Base-by-base conservation (phyloP, 2,113 vertebrate genomes). In the Verasper variegatus region DNA sequence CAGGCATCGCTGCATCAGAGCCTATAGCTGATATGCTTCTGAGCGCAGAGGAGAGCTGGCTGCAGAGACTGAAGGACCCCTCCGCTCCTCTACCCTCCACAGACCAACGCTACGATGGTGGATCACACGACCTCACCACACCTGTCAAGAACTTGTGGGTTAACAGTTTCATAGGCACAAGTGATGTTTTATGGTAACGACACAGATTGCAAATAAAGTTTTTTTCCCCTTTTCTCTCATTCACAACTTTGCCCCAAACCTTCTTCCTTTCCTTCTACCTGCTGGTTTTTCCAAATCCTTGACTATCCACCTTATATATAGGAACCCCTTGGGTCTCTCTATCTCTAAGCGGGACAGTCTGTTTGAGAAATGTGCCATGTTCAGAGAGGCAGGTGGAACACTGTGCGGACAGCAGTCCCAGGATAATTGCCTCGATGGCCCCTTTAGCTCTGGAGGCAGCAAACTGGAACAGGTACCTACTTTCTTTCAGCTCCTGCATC, bases 291-390 rank as follows among this genome's bases (percentile, higher is more conserved):
- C 37, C 3, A 11, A 31, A n/a, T 20, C 8, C 40, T 42, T 42
- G 40, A 42, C 10, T 42, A 0, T 70, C 26, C 27, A 12, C 55
- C 84, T 78, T 78, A 71, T 76, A 78, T 35, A 4, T 71, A 99
- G 97, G 71, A 94, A 91, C 64, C 95, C 96, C 20, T 80, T 97
- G 86, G 92, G 93, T 71, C 77, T 98, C 68, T 91, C 97, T 0
- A 97, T 99, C 62, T 95, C 97, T 68, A 98, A 98, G 86, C 94
- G 96, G 74, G 98, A 99, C 93, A 97, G 97, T 85, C 90, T 99
- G 85, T 84, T 97, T 91, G 98, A 99, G 92, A 99, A 96, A 92
- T 96, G 96, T 74, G 93, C 93, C 72, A 97, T 99, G 97, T 99
- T 99, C 90, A 95, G 93, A 88, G 98, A 97, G 56, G 87, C 94